Evolutionary conservation across 2,888 invertebrate species (phyloP), one percentile per base, ranked within the genome.

Genomic region (Cybosia mesomella): DNA sequence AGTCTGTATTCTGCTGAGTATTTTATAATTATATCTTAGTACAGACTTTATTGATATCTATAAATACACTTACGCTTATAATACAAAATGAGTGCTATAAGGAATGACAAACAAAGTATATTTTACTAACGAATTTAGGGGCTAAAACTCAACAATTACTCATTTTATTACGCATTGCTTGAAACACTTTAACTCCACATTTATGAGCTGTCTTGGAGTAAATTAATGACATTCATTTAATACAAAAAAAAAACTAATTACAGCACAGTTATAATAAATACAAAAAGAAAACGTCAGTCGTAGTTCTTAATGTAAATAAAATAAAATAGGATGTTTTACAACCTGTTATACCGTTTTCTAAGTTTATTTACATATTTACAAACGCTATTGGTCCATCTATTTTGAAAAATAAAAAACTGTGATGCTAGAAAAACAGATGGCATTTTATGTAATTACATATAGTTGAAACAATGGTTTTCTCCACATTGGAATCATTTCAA

Each of bases 361-460:
- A 86, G 39, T 74, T 74, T 93, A 93, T 94, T 85, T 93, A 94
- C 94, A 94, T 93, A 94, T 94, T 83, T 94, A 94, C 94, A 94
- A 83, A 88, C 86, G 85, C 93, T 92, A 91, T 94, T 94, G 94
- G 94, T 94, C 94, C 94, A 86, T 92, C 94, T 94, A 94, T 91
- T 82, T 89, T 86, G 85, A 84, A 89, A 92, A 89, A 74, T 70
- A 85, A 88, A 83, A 64, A 67, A 71, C 68, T 55, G 3, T 10
- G 7, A 73, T 67, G 68, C 70, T 71, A 71, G 75, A 74, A 70
- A 72, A 77, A 70, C 73, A 70, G 68, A 55, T 43, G 66, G 22
- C 36, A 34, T 49, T 22, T 64, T 11, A 63, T 53, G 55, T 36
- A 28, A 55, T 49, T 59, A 54, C 13, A 15, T 54, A 54, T 13